phyloP scores from a whole-genome alignment of 2,888 invertebrate genomes.

The Phalera bucephala region DNA sequence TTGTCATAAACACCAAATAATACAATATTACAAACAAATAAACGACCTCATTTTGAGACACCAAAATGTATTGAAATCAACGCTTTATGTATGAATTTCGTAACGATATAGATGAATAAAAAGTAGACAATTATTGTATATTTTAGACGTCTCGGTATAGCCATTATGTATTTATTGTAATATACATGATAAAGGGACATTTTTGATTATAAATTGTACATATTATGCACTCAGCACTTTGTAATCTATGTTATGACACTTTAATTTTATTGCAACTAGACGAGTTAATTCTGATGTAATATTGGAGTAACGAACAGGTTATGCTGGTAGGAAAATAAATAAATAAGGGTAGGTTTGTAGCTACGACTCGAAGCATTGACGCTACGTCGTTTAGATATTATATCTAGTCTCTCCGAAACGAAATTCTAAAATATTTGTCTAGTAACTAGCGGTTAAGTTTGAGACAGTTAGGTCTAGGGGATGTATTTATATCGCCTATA shows the following conservation, averaged over 20 bases:
- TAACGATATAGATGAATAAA: constrained; percentile 6
- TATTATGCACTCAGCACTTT: constrained; percentile 38
- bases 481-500: constrained; percentile 23
- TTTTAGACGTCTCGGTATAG: constrained; percentile 27
- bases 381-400: too few relatives aligned
- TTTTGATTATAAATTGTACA: constrained; percentile 15
- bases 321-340: constrained; percentile 44
- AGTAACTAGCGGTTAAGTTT: constrained; percentile 61
- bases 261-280: constrained; percentile 38
- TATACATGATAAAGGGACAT: constrained; percentile 34
- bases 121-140: constrained; percentile 31
- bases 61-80: constrained; percentile 12
- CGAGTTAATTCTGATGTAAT: constrained; percentile 11
- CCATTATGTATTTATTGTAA: constrained; percentile 15
- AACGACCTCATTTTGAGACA: constrained; percentile 12
- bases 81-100: constrained; percentile 10
- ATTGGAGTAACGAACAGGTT: constrained; percentile 31
- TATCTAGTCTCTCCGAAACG: constrained; percentile 76
- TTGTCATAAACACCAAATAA: too few relatives aligned
- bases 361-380: constrained; percentile 46
- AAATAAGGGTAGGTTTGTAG: constrained; percentile 39
- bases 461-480: constrained; percentile 40
- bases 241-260: constrained; percentile 35
- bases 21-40: too few relatives aligned
- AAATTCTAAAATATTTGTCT: constrained; percentile 77